phyloP scores from a whole-genome alignment of 2,113 vertebrate genomes.

The Carollia perspicillata region DNA sequence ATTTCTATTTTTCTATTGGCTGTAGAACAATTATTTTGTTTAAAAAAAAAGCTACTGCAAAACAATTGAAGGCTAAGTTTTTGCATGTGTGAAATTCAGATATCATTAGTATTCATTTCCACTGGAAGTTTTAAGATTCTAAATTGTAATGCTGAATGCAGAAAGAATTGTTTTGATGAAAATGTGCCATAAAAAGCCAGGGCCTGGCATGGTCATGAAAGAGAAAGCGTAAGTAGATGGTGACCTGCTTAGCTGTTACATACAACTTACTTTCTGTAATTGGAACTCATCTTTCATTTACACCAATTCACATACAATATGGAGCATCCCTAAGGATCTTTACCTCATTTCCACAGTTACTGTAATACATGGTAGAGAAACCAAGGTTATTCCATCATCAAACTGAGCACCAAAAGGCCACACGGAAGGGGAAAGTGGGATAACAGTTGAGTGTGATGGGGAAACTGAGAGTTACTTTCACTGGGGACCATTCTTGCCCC shows the following conservation, averaged over 20 bases:
- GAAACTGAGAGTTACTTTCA: neutral
- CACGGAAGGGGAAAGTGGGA: neutral
- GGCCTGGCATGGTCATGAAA: neutral
- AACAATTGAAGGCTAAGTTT: slow-evolving; percentile 3
- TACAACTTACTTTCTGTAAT: neutral
- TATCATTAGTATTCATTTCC: slow-evolving; percentile 52
- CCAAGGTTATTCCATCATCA: rapidly evolving
- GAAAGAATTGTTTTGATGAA: slow-evolving; percentile 6
- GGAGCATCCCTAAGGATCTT: neutral
- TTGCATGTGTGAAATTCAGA: slow-evolving; percentile 21
- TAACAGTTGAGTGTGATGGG: neutral
- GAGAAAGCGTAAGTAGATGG: neutral
- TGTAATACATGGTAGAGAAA: neutral
- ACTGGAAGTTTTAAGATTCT: slow-evolving; percentile 23
- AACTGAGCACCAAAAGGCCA: neutral
- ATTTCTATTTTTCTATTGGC: neutral
- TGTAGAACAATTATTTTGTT: neutral
- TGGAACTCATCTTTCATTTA: neutral
- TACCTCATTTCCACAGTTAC: neutral
- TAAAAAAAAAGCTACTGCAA: neutral
- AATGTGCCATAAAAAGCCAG: neutral
- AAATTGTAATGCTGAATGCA: neutral
- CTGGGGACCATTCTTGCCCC: neutral
- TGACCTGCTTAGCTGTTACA: neutral
- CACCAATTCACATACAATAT: neutral